phyloP scores from a whole-genome alignment of 2,888 invertebrate species.

The Melinaea marsaeus region DNA sequence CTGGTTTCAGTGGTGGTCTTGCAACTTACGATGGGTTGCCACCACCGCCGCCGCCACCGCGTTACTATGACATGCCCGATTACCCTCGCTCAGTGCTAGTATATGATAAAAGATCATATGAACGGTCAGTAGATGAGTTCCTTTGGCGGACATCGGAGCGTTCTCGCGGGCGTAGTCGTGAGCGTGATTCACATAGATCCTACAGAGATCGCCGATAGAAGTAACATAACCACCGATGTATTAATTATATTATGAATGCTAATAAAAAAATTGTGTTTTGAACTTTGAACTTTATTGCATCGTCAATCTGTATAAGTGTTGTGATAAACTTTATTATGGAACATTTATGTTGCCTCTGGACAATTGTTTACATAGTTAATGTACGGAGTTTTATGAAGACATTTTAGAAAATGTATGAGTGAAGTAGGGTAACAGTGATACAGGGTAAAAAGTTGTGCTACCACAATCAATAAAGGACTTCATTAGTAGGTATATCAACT shows the following conservation, averaged over 20 bases:
- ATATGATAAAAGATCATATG: slow-evolving; percentile 88
- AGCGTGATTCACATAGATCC: slow-evolving; percentile 76
- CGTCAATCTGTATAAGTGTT: slow-evolving; percentile 56
- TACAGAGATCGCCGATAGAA: slow-evolving; percentile 79
- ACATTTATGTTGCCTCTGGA: slow-evolving; percentile 34
- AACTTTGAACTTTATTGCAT: slow-evolving; percentile 76
- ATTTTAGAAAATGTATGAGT: slow-evolving; percentile 21
- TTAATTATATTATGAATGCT: slow-evolving; percentile 57
- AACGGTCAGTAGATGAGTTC: slow-evolving; percentile 92
- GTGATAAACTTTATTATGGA: slow-evolving; percentile 56
- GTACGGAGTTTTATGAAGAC: slow-evolving; percentile 25
- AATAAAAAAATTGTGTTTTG: slow-evolving; percentile 70
- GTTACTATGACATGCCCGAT: slow-evolving; percentile 83
- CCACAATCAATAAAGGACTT: slow-evolving; percentile 20
- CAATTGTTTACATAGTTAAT: slow-evolving; percentile 25
- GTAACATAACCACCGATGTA: slow-evolving; percentile 60
- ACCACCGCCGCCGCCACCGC: slow-evolving; percentile 83
- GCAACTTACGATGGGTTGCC: slow-evolving; percentile 80
- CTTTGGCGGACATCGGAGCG: slow-evolving; percentile 88
- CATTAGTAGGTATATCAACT: neutral
- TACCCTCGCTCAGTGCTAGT: slow-evolving; percentile 82
- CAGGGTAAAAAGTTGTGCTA: slow-evolving; percentile 21
- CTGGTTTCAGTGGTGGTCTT: slow-evolving; percentile 70
- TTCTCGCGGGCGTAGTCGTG: slow-evolving; percentile 78
- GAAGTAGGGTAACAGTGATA: slow-evolving; percentile 28